A percentile compares a stretch with the other conserved stretches of the same genome.
phyloP scores from a whole-genome alignment of 1,140 invertebrate genomes.

The Tribolium castaneum region DNA sequence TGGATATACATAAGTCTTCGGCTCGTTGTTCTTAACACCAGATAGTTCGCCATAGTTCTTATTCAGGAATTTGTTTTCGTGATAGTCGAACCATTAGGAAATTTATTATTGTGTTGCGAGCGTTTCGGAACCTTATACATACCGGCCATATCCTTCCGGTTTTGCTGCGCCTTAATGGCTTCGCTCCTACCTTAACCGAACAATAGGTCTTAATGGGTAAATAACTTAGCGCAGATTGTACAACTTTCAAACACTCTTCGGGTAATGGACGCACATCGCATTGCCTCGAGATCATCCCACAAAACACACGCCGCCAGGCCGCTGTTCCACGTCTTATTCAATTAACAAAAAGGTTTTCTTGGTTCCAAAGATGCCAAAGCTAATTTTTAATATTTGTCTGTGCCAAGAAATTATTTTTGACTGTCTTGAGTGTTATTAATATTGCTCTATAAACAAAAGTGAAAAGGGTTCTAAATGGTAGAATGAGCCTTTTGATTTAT shows the following conservation, averaged over 20 bases:
- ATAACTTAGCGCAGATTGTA: conserved; percentile 18
- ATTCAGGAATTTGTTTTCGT: conserved; percentile 25
- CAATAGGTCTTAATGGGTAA: conserved; percentile 32
- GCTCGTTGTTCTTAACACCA: not conserved
- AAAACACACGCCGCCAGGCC: not conserved
- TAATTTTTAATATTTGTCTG: too few species aligned
- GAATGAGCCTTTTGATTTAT: not conserved
- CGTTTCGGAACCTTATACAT: conserved; percentile 20
- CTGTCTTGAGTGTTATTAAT: too few species aligned
- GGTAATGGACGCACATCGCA: conserved; percentile 11
- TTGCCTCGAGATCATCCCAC: not conserved
- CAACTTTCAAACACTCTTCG: conserved; percentile 6
- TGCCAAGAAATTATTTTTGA: too few species aligned
- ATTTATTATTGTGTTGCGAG: conserved; percentile 27
- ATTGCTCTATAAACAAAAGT: too few species aligned
- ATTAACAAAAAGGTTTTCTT: too few species aligned
- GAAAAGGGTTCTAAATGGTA: too few species aligned
- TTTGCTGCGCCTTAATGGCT: conserved; percentile 20
- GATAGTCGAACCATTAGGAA: not conserved
- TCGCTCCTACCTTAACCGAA: conserved; percentile 15
- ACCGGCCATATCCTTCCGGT: conserved; percentile 17
- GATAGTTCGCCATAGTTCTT: conserved; percentile 30
- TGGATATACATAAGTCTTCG: conserved; percentile 3
- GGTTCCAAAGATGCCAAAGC: too few species aligned
- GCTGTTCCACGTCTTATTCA: too few species aligned